A percentile compares a stretch with the other conserved stretches of the same genome.
These are phyloP conservation scores for Zygaena filipendulae DNA, from an alignment of 2,888 invertebrate genomes.

Conservation along the genomic window DNA sequence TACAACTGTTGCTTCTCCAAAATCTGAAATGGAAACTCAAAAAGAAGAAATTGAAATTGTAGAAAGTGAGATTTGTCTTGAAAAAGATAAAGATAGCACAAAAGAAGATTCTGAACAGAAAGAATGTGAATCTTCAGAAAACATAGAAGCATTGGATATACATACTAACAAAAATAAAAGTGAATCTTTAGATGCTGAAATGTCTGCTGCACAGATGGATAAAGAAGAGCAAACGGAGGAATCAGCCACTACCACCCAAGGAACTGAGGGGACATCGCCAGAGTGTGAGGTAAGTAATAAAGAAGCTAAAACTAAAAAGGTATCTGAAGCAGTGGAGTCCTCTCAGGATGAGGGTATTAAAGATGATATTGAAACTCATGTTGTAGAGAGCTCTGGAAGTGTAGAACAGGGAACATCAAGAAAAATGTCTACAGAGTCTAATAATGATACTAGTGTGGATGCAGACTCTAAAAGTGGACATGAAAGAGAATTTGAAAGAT, in stretches of 20 bases:
- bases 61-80: too few species aligned
- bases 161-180: constrained; percentile 46
- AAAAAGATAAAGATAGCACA: constrained; percentile 1
- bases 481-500: constrained; percentile 20
- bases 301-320: constrained; percentile 33
- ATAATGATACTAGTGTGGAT: constrained; percentile 17
- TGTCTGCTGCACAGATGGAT: constrained; percentile 26
- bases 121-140: constrained; percentile 36
- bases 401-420: constrained; percentile 20
- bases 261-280: constrained; percentile 13
- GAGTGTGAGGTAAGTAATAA: constrained; percentile 49
- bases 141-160: constrained; percentile 46
- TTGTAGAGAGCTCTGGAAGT: constrained; percentile 43
- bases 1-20: constrained; percentile 28
- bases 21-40: too few species aligned
- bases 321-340: constrained; percentile 31
- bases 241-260: too few species aligned
- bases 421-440: constrained; percentile 24
- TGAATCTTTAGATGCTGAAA: constrained; percentile 35
- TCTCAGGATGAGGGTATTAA: constrained; percentile 27
- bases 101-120: constrained; percentile 17
- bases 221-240: too few species aligned
- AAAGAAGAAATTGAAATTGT: too few species aligned
- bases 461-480: constrained; percentile 13
- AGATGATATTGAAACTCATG: constrained; percentile 40